A percentile compares a stretch with the other conserved stretches of the same genome.
Evolutionary conservation across 2,888 invertebrate species (phyloP).

Genomic region (Eupithecia insigniata): DNA sequence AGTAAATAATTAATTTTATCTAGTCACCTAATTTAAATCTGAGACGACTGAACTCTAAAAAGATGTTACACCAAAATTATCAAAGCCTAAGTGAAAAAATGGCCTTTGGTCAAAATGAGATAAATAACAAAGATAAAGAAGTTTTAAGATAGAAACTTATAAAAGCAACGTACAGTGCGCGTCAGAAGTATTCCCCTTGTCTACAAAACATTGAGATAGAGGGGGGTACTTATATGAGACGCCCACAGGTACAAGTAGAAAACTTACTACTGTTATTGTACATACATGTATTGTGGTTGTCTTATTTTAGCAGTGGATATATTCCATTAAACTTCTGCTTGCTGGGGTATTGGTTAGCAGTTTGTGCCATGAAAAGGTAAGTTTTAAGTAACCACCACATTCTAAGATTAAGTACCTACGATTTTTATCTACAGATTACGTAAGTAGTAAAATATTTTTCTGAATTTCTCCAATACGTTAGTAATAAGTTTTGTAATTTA

Average conservation of each 20-base stretch:
- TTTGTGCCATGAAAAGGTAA: not conserved
- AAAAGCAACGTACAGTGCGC: no score
- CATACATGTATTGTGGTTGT: not conserved
- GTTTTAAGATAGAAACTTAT: not conserved
- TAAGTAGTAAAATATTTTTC: no score
- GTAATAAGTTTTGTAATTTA: no score
- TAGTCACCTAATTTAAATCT: no score
- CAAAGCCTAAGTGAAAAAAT: not conserved
- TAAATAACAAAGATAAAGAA: not conserved
- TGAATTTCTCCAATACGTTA: not conserved
- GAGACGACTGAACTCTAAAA: no score
- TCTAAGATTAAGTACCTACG: not conserved
- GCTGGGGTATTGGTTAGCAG: conserved; percentile 2
- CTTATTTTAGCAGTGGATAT: conserved; percentile 11
- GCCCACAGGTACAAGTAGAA: no score
- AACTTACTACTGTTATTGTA: not conserved
- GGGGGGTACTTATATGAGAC: no score
- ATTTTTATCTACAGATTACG: not conserved
- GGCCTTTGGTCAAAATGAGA: not conserved
- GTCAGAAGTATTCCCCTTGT: no score
- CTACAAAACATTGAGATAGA: no score
- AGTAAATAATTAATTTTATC: no score
- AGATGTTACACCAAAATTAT: no score
- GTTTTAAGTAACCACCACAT: not conserved
- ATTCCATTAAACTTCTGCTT: not conserved